phyloP scores from a whole-genome alignment of 2,113 vertebrate species.

The Pomatostomus ruficeps region DNA sequence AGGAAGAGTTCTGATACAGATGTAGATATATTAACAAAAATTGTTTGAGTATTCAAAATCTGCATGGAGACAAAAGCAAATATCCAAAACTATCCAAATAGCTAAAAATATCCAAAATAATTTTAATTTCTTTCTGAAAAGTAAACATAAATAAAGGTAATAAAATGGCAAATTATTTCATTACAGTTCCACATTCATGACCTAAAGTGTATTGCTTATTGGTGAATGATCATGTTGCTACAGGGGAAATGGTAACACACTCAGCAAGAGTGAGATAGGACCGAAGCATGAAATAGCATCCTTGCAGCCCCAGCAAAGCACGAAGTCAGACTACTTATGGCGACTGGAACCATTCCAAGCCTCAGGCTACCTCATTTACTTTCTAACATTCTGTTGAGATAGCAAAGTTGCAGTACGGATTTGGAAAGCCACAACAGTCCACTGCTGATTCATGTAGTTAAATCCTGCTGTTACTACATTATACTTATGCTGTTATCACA shows the following conservation, averaged over 20 bases:
- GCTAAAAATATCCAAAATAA: not conserved
- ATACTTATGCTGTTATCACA: constrained; percentile 15
- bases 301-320: not conserved
- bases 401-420: not conserved
- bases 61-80: not conserved
- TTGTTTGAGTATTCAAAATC: not conserved
- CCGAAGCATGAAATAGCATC: not conserved
- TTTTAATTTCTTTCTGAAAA: not conserved
- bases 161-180: not conserved
- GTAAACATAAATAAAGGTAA: not conserved
- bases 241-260: not conserved
- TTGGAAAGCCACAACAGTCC: constrained; percentile 14
- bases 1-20: not conserved
- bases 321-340: not conserved
- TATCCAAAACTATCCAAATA: not conserved
- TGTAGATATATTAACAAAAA: not conserved
- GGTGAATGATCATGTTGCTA: not conserved
- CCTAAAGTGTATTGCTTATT: not conserved
- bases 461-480: constrained; percentile 46
- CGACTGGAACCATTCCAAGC: constrained; percentile 30
- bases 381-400: constrained; percentile 8
- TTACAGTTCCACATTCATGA: not conserved
- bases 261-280: not conserved
- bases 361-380: constrained; percentile 26
- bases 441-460: constrained; percentile 49